Conservation (phyloP, 2,113 vertebrate genomes). For the Megaleporinus macrocephalus region DNA sequence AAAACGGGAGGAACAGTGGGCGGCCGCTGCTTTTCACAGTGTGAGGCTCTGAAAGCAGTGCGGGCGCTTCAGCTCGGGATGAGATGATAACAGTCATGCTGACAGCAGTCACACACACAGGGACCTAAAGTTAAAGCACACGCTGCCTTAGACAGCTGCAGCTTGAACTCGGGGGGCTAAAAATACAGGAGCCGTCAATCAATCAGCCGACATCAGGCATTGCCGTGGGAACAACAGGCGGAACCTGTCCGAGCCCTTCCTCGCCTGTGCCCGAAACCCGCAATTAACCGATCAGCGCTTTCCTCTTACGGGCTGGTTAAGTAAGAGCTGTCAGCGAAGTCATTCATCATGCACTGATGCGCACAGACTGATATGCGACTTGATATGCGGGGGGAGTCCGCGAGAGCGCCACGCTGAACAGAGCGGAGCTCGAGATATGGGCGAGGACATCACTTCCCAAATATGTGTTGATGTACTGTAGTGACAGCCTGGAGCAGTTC, state of each 20-base stretch:
- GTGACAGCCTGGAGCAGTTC: no score
- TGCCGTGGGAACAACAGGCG: constrained; percentile 42
- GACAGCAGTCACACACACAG: constrained; percentile 28
- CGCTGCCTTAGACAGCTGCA: constrained; percentile 55
- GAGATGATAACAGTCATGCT: constrained; percentile 51
- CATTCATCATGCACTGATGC: constrained; percentile 14
- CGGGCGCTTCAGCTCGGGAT: constrained; percentile 21
- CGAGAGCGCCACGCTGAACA: not conserved
- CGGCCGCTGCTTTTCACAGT: not conserved
- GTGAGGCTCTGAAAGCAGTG: constrained; percentile 1
- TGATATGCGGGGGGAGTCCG: not conserved
- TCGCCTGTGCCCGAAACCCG: constrained; percentile 47
- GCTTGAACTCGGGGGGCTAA: constrained; percentile 65
- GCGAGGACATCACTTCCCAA: no score
- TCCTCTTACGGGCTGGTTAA: constrained; percentile 47
- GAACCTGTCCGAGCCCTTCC: constrained; percentile 41
- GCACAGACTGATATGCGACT: constrained; percentile 8
- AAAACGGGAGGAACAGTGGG: not conserved
- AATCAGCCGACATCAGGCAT: constrained; percentile 50
- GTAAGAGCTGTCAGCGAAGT: constrained; percentile 25
- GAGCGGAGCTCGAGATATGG: not conserved
- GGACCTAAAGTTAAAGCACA: constrained; percentile 41
- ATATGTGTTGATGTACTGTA: no score
- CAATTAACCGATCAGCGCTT: constrained; percentile 59
- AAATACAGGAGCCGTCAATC: constrained; percentile 71